Percentiles rank a stretch among this genome's conserved stretches.
Evolutionary conservation across 2,888 invertebrate species (phyloP).

Genomic region (Cataglyphis rosenhaueri): DNA sequence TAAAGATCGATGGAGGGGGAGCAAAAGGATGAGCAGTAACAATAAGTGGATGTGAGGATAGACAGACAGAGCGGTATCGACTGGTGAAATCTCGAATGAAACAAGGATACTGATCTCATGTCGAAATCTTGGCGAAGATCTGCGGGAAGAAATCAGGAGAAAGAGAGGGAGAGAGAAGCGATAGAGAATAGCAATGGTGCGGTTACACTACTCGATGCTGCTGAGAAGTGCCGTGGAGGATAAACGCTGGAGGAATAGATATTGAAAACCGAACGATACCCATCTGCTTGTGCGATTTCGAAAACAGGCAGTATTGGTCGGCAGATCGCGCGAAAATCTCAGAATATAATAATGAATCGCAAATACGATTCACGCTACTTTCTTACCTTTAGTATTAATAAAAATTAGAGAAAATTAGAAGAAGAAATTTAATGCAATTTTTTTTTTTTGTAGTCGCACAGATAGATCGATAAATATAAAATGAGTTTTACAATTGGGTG

Average conservation of each 20-base stretch:
- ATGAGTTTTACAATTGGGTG: not conserved
- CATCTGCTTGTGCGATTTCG: conserved; percentile 23
- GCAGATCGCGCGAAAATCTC: not conserved
- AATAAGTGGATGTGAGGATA: conserved; percentile 29
- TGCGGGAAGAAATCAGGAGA: conserved; percentile 28
- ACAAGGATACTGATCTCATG: conserved; percentile 33
- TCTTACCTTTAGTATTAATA: not conserved
- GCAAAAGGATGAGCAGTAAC: conserved; percentile 25
- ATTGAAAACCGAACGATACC: conserved; percentile 24
- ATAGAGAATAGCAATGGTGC: not conserved
- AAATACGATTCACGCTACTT: not conserved
- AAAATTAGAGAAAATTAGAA: no score
- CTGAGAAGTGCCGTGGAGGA: not conserved
- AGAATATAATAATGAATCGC: conserved; percentile 14
- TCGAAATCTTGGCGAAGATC: conserved; percentile 57
- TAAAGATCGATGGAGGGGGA: conserved; percentile 5
- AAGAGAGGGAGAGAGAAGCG: not conserved
- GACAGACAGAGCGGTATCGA: conserved; percentile 52
- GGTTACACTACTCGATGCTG: conserved; percentile 24
- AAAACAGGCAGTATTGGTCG: conserved; percentile 20
- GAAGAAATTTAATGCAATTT: not conserved
- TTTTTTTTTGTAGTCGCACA: not conserved
- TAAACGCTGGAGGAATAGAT: conserved; percentile 28
- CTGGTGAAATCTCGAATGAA: conserved; percentile 56
- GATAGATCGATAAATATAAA: not conserved